Conservation (phyloP, 1,140 invertebrate species). For the Daktulosphaira vitifoliae region DNA sequence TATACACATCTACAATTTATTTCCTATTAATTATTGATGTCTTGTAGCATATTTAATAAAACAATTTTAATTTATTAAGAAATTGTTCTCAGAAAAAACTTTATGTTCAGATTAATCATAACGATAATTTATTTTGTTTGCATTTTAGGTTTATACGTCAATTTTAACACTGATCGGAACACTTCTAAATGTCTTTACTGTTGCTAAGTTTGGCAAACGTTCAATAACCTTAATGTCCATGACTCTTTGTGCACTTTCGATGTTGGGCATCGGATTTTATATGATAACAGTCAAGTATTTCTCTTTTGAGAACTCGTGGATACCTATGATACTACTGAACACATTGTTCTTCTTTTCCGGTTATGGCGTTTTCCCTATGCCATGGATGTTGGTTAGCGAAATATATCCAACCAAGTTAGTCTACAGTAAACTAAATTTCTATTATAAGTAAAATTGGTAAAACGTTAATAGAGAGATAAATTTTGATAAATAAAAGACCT, state of each 20-base stretch:
- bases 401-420: slow-evolving; percentile 40
- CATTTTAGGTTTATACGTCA: slow-evolving; percentile 17
- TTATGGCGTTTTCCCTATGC: slow-evolving; percentile 36
- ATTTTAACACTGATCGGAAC: slow-evolving; percentile 17
- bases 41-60: too few species aligned
- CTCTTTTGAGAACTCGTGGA: slow-evolving; percentile 17
- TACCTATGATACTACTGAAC: slow-evolving; percentile 28
- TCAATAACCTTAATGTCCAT: slow-evolving; percentile 28
- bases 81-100: too few species aligned
- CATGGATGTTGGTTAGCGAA: slow-evolving; percentile 41
- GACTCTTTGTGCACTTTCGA: background rate
- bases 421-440: too few species aligned
- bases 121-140: background rate
- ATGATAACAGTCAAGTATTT: background rate
- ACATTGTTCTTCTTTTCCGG: slow-evolving; percentile 22
- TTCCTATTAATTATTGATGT: too few species aligned
- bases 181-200: slow-evolving; percentile 20
- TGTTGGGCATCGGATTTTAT: slow-evolving; percentile 26
- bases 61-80: too few species aligned
- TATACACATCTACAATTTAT: too few species aligned
- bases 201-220: slow-evolving; percentile 31
- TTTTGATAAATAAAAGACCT: too few species aligned
- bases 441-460: too few species aligned
- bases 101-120: too few species aligned
- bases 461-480: too few species aligned